Evolutionary conservation across 2,113 vertebrate species (phyloP).

Genomic region (Panthera leo): DNA sequence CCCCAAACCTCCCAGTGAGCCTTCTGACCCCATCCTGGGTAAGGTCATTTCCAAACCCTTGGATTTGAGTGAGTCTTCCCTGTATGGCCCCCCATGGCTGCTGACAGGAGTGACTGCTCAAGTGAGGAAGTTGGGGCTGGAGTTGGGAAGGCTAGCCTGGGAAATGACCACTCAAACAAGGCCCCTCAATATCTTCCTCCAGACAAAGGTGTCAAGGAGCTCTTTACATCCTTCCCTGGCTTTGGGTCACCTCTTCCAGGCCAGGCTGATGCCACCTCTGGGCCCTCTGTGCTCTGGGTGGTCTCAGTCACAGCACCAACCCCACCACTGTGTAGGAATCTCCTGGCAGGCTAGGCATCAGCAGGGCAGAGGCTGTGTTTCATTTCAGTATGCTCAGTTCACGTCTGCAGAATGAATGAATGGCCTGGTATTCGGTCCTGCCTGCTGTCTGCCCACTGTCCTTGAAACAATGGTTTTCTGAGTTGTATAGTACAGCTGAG

Average conservation of each 20-base stretch:
- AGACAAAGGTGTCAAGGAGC: not conserved
- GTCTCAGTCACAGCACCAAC: not conserved
- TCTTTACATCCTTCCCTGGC: not conserved
- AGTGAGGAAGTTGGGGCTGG: not conserved
- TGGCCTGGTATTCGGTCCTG: not conserved
- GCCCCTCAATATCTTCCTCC: not conserved
- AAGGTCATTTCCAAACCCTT: not conserved
- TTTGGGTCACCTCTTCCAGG: not conserved
- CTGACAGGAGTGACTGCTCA: not conserved
- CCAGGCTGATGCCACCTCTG: not conserved
- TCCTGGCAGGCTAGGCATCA: not conserved
- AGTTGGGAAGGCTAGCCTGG: not conserved
- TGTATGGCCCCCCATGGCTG: not conserved
- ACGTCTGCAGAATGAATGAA: slow-evolving; percentile 23
- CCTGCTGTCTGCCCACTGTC: not conserved
- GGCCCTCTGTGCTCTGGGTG: not conserved
- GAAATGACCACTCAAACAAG: not conserved
- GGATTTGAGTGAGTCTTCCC: not conserved
- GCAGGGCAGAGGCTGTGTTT: not conserved
- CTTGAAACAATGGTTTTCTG: not conserved
- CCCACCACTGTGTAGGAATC: not conserved
- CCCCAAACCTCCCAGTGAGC: not conserved
- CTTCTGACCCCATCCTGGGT: not conserved
- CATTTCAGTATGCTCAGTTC: not conserved
- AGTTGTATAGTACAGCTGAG: not conserved